These are phyloP conservation scores for Orientallactaga bullata DNA, from an alignment of 2,113 vertebrate genomes.

Conservation along the genomic window DNA sequence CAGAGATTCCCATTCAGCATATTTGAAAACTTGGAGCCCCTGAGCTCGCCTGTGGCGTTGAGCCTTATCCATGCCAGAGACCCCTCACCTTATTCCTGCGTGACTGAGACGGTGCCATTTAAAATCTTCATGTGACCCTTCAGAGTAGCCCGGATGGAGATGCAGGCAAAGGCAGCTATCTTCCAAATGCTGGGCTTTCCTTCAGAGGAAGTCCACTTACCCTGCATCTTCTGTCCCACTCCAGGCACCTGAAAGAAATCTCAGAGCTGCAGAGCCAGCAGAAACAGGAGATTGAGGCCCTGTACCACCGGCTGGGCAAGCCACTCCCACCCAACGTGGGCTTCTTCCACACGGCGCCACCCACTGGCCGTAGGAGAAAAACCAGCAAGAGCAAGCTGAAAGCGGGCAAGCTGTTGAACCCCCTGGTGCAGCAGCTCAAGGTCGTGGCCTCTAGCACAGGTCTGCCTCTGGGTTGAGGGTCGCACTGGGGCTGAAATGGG, in stretches of 20 bases:
- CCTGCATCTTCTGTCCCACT: background rate
- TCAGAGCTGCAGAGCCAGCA: constrained; percentile 97
- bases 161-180: background rate
- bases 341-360: constrained; percentile 92
- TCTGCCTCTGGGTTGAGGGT: constrained; percentile 79
- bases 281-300: constrained; percentile 95
- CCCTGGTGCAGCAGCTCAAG: constrained; percentile 97
- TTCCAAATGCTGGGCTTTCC: background rate
- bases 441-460: constrained; percentile 92
- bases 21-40: background rate
- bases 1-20: background rate
- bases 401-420: constrained; percentile 95
- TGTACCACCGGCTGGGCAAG: constrained; percentile 94
- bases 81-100: background rate
- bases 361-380: constrained; percentile 91
- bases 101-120: background rate
- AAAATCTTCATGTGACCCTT: background rate
- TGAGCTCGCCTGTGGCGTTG: accelerated
- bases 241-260: constrained; percentile 97
- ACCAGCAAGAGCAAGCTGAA: constrained; percentile 96
- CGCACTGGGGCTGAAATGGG: background rate
- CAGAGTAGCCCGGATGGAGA: accelerated
- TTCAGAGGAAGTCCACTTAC: background rate
- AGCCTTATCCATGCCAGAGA: background rate
- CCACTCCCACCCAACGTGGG: constrained; percentile 92